Base-by-base conservation (phyloP, 2,797 vertebrate species). In the Salmo trutta region DNA sequence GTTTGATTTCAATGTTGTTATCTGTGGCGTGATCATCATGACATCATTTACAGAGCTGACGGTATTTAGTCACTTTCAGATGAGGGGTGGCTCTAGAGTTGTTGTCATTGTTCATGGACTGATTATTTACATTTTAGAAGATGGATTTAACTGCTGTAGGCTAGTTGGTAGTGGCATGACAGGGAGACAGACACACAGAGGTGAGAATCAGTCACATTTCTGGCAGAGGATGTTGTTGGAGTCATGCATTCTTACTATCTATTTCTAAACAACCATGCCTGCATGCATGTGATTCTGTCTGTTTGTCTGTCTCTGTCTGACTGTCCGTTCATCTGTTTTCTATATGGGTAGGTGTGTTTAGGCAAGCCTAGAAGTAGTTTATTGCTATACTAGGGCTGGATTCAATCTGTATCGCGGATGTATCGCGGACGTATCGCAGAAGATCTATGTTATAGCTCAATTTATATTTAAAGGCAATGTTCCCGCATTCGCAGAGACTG, bases 341-440 rank as follows among this genome's bases (percentile, higher is more conserved):
- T 67, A 64, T 47, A 51, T 67, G 56, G 5, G 72, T 51, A 78
- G 75, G 77, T 86, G 85, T 84, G 79, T 86, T 69, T 56, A 29
- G 75, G 36, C 80, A 78, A 72, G 79, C 80, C 51, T 21, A 56
- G n/a, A 4, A 8, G 21, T 21, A 1, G 21, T 51, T 64, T 41
- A 27, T 4, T 47, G 12, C 4, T 5, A 65, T 56, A 12, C 6
- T 47, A 47, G 41, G 41, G 2, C 41, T 47, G 41, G 41, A 47
- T 47, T 12, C 10, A 47, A 47, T 47, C 41, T 12, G 41, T 12
- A 12, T 47, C 2, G 41, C 10, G 10, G 41, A 47, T 3, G 41
- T 12, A 47, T 47, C 2, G 41, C 10, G 10, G 41, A 47, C 0
- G 41, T 12, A 47, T 47, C 41, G 10, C 10, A 10, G 41, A 41